Percentiles rank a stretch among this genome's conserved stretches.
These are phyloP conservation scores for Drosophila nigrodunni DNA, from an alignment of 1,140 invertebrate species.

Conservation along the genomic window DNA sequence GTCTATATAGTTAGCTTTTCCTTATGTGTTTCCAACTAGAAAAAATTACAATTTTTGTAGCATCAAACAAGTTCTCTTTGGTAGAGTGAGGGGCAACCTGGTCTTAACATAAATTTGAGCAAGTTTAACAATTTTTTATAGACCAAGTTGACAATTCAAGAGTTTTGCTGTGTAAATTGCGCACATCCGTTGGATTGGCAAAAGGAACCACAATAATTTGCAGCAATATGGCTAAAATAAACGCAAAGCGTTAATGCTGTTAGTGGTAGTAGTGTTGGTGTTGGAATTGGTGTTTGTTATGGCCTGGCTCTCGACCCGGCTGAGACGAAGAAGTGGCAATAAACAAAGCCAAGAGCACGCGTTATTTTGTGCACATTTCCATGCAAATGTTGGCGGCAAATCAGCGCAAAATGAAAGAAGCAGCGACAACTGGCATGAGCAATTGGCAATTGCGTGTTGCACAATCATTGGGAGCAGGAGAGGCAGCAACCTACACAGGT, in stretches of 20 bases:
- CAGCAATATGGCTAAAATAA: slow-evolving; percentile 71
- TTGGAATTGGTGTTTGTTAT: slow-evolving; percentile 19
- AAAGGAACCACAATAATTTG: slow-evolving; percentile 74
- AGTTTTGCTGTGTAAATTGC: slow-evolving; percentile 62
- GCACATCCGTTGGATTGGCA: slow-evolving; percentile 58
- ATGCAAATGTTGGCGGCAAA: slow-evolving; percentile 76
- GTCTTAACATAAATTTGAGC: slow-evolving; percentile 15
- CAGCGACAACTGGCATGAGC: slow-evolving; percentile 34
- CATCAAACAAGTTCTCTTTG: not conserved
- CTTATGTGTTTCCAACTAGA: no score
- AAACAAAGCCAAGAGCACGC: slow-evolving; percentile 77
- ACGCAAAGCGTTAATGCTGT: slow-evolving; percentile 47
- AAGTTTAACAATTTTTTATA: slow-evolving; percentile 15
- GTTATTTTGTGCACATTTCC: slow-evolving; percentile 72
- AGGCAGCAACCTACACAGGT: slow-evolving; percentile 61
- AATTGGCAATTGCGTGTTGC: slow-evolving; percentile 76
- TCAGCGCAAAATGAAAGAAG: slow-evolving; percentile 65
- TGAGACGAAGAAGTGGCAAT: slow-evolving; percentile 57
- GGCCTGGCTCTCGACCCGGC: slow-evolving; percentile 23
- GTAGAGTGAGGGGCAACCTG: not conserved
- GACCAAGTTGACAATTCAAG: slow-evolving; percentile 61
- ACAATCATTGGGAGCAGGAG: slow-evolving; percentile 68
- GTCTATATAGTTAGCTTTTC: no score
- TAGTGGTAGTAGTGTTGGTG: not conserved
- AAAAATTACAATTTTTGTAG: no score